Conservation (phyloP, 2,113 vertebrate genomes). For the Pycnonotus jocosus region DNA sequence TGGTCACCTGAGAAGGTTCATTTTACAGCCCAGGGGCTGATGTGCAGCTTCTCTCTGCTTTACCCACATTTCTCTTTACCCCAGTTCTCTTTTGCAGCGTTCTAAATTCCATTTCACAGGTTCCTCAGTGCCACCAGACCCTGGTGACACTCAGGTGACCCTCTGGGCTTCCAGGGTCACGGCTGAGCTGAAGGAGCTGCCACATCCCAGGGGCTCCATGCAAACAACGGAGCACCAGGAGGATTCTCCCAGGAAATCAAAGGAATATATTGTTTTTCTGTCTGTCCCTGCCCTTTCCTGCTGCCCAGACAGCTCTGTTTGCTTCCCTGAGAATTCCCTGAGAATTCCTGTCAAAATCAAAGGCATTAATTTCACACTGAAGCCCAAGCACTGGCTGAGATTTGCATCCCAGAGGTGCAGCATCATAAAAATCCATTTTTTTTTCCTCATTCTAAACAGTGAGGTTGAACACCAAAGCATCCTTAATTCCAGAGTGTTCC, state of each 20-base stretch:
- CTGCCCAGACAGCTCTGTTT: background rate
- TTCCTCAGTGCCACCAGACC: background rate
- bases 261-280: rapidly evolving
- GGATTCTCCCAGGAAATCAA: background rate
- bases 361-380: background rate
- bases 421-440: background rate
- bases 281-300: background rate
- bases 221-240: rapidly evolving
- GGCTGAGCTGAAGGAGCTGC: background rate
- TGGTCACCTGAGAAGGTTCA: background rate
- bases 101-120: background rate
- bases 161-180: rapidly evolving
- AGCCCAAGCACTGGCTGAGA: background rate
- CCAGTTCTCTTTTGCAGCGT: background rate
- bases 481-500: background rate
- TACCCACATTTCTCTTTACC: rapidly evolving
- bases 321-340: background rate
- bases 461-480: background rate
- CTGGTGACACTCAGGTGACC: background rate
- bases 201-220: background rate
- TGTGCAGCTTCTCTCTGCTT: background rate
- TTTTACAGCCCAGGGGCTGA: background rate
- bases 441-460: background rate
- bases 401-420: background rate
- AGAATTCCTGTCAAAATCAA: background rate